These are phyloP conservation scores for Cerceris ruficornis DNA, from an alignment of 2,888 invertebrate species.

Conservation along the genomic window DNA sequence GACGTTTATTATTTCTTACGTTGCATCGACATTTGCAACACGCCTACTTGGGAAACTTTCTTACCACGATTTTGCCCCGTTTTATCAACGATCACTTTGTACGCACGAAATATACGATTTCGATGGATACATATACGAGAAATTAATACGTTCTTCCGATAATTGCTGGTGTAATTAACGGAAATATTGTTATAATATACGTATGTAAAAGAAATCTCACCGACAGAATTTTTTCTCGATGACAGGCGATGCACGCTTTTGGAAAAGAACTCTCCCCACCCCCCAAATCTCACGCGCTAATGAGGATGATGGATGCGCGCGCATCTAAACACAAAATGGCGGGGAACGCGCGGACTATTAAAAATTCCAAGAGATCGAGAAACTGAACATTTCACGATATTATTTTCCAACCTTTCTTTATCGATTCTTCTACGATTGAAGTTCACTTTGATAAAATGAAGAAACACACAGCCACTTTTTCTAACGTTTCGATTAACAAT, in stretches of 20 bases:
- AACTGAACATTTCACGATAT: not conserved
- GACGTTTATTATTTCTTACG: conserved; percentile 13
- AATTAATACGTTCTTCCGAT: not conserved
- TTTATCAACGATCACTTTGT: conserved; percentile 20
- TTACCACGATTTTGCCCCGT: conserved; percentile 1
- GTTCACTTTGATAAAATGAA: no score
- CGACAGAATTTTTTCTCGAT: conserved; percentile 53
- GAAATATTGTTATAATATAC: conserved; percentile 17
- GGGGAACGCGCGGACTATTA: conserved; percentile 25
- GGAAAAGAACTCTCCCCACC: conserved; percentile 71
- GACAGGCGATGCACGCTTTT: conserved; percentile 74
- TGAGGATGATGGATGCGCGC: conserved; percentile 53
- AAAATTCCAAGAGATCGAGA: not conserved
- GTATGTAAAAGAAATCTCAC: conserved; percentile 31
- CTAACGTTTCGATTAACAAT: no score
- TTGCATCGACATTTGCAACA: conserved; percentile 8
- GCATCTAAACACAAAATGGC: conserved; percentile 50
- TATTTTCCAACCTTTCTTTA: no score
- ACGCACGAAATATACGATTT: conserved; percentile 10
- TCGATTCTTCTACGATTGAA: no score
- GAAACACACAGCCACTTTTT: no score
- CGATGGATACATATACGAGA: conserved; percentile 6
- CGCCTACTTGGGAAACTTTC: conserved; percentile 1
- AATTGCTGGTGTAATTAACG: not conserved
- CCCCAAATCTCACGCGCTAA: conserved; percentile 58